phyloP scores from a whole-genome alignment of 2,113 vertebrate species.

The Tonatia bakeri region DNA sequence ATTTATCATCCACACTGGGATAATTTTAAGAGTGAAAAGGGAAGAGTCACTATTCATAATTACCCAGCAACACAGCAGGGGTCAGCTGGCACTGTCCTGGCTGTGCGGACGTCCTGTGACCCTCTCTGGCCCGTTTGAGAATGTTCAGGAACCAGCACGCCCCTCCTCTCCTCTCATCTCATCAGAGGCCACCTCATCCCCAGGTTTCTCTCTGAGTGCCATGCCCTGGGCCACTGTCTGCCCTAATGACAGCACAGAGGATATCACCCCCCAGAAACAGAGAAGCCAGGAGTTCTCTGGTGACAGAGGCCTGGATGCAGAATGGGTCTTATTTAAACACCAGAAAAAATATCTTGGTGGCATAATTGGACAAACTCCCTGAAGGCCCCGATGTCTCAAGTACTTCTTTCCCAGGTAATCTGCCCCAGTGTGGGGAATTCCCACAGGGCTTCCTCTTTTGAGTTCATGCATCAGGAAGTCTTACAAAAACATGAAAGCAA shows the following conservation, averaged over 20 bases:
- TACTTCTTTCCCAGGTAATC: not conserved
- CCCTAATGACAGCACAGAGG: not conserved
- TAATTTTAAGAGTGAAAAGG: not conserved
- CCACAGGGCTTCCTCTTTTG: conserved; percentile 1
- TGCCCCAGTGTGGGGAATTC: not conserved
- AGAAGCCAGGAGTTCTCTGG: not conserved
- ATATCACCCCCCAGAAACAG: not conserved
- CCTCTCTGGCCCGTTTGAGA: not conserved
- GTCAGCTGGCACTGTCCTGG: not conserved
- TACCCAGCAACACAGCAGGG: not conserved
- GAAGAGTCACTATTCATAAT: not conserved
- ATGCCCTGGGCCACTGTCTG: not conserved
- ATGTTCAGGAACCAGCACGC: not conserved
- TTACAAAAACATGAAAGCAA: not conserved
- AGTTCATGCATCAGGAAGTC: not conserved
- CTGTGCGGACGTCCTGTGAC: not conserved
- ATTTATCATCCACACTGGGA: not conserved
- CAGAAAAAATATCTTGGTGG: not conserved
- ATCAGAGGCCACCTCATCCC: not conserved
- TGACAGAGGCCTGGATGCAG: not conserved
- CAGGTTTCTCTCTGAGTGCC: not conserved
- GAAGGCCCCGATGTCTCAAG: not conserved
- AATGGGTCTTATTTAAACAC: not conserved
- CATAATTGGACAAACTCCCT: not conserved
- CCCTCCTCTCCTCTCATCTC: too few relatives aligned